These are phyloP conservation scores for Phylloscopus trochilus DNA, from an alignment of 2,113 vertebrate genomes.

Conservation along the genomic window DNA sequence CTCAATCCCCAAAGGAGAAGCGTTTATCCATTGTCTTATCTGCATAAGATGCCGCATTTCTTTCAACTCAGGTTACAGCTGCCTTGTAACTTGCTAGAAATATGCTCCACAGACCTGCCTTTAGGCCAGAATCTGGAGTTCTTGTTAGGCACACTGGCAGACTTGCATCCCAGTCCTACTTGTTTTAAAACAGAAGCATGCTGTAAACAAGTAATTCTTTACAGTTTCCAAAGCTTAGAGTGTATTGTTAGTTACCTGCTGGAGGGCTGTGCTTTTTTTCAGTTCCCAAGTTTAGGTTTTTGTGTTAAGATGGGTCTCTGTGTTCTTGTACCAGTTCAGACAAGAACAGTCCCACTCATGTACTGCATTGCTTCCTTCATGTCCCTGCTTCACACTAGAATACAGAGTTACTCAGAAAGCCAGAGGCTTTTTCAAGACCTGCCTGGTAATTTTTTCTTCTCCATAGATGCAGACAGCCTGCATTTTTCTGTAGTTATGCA, in stretches of 20 bases:
- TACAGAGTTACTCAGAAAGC: neutral
- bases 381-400: neutral
- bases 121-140: neutral
- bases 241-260: neutral
- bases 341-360: neutral
- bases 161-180: neutral
- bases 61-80: neutral
- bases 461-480: neutral
- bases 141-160: neutral
- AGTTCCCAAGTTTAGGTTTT: neutral
- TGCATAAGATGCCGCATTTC: neutral
- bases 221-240: neutral
- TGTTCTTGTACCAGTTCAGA: neutral
- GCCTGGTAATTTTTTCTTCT: neutral
- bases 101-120: neutral
- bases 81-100: neutral
- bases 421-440: neutral
- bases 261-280: neutral
- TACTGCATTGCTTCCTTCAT: neutral
- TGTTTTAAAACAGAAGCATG: neutral
- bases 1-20: neutral
- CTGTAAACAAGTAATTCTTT: neutral
- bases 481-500: neutral
- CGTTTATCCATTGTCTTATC: neutral
- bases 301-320: neutral